phyloP scores from a whole-genome alignment of 2,888 invertebrate genomes.

The Acrobasis consociella region DNA sequence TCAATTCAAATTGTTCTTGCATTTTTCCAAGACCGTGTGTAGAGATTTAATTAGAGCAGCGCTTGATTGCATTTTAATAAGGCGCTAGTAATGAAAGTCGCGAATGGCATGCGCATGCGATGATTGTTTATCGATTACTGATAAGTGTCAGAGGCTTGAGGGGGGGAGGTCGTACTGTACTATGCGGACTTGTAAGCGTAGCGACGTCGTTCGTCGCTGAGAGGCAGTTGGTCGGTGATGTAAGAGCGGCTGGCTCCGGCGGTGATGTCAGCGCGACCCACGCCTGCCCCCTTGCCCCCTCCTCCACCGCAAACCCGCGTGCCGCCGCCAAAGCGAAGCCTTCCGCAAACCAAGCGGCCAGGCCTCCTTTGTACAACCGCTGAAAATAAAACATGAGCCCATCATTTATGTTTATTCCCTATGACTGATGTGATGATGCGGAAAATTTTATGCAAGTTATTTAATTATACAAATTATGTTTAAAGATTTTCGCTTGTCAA shows the following conservation, averaged over 20 bases:
- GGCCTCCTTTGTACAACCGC: conserved; percentile 26
- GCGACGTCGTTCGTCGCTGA: conserved; percentile 56
- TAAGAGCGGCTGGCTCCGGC: conserved; percentile 76
- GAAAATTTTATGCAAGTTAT: neutral
- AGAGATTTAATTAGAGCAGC: conserved; percentile 22
- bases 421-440: neutral
- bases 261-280: conserved; percentile 81
- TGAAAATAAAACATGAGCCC: conserved; percentile 17
- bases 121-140: conserved; percentile 50
- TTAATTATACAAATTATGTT: neutral
- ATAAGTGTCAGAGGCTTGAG: conserved; percentile 25
- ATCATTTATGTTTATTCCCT: conserved; percentile 3
- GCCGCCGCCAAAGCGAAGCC: conserved; percentile 57
- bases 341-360: conserved; percentile 61
- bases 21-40: conserved; percentile 25
- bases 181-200: conserved; percentile 51
- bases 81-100: conserved; percentile 28
- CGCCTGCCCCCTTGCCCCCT: conserved; percentile 46
- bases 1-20: conserved; percentile 18
- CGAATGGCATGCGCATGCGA: conserved; percentile 27
- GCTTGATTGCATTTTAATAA: conserved; percentile 29
- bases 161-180: conserved; percentile 33
- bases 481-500: neutral
- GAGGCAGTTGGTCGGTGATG: conserved; percentile 74
- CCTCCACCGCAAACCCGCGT: conserved; percentile 28